A percentile compares a stretch with the other conserved stretches of the same genome.
Evolutionary conservation across 2,113 vertebrate species (phyloP).

Genomic region (Haplochromis vanheusdeni): DNA sequence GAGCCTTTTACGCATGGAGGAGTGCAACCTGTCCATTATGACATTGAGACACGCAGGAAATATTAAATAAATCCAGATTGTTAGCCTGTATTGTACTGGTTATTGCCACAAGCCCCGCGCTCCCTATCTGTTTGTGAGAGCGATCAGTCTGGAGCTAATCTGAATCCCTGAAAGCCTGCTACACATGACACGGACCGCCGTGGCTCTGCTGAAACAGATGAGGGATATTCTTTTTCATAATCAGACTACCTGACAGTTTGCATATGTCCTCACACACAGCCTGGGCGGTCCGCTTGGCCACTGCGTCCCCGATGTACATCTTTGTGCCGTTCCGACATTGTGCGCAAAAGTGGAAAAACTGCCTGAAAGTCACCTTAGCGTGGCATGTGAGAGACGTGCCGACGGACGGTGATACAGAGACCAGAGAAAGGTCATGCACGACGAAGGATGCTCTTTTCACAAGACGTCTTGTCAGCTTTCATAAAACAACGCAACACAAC

Average conservation of each 20-base stretch:
- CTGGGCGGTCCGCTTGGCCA: constrained; percentile 49
- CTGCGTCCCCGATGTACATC: constrained; percentile 49
- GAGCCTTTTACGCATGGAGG: constrained; percentile 97
- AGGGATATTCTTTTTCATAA: constrained; percentile 34
- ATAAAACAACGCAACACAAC: constrained; percentile 50
- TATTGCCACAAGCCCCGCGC: constrained; percentile 49
- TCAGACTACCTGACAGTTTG: constrained; percentile 62
- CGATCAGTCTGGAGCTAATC: constrained; percentile 66
- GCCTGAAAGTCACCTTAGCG: constrained; percentile 69
- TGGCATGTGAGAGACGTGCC: constrained; percentile 63
- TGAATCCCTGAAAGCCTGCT: constrained; percentile 61
- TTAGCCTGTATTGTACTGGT: constrained; percentile 21
- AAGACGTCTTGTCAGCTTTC: constrained; percentile 41
- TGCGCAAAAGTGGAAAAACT: constrained; percentile 69
- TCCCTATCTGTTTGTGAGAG: constrained; percentile 57
- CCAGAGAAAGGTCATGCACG: constrained; percentile 63
- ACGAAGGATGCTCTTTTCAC: constrained; percentile 49
- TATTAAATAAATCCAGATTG: constrained; percentile 34
- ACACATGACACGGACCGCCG: constrained; percentile 63
- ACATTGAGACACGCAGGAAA: constrained; percentile 51
- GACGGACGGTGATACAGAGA: constrained; percentile 42
- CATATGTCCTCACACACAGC: constrained; percentile 58
- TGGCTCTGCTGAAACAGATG: constrained; percentile 38
- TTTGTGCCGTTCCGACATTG: constrained; percentile 57
- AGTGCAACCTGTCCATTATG: constrained; percentile 91